Percentiles rank a stretch among this genome's conserved stretches.
Evolutionary conservation across 2,888 invertebrate genomes (phyloP).

Genomic region (Amblyjoppa proteus): DNA sequence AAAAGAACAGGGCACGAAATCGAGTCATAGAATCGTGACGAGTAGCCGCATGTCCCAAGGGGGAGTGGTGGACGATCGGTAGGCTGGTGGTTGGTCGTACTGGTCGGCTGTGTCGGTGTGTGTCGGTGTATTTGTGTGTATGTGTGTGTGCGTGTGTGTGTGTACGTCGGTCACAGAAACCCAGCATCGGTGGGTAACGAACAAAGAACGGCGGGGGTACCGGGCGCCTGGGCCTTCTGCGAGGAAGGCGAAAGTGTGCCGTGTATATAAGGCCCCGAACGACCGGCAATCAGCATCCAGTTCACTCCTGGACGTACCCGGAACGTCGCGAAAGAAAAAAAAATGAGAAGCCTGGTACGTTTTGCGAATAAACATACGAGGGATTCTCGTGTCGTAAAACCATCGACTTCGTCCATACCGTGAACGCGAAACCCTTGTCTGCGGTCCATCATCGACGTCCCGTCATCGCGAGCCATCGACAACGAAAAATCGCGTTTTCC

Average conservation of each 20-base stretch:
- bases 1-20: slow-evolving; percentile 73
- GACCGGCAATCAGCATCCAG: slow-evolving; percentile 86
- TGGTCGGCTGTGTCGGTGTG: slow-evolving; percentile 50
- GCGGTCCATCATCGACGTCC: neutral
- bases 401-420: neutral
- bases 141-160: slow-evolving; percentile 22
- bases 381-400: neutral
- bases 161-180: slow-evolving; percentile 60
- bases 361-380: slow-evolving; percentile 46
- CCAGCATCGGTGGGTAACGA: slow-evolving; percentile 71
- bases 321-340: slow-evolving; percentile 84
- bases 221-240: slow-evolving; percentile 78
- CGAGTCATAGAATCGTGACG: slow-evolving; percentile 78
- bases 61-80: slow-evolving; percentile 81
- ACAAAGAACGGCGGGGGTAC: slow-evolving; percentile 84
- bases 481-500: neutral
- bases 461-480: neutral
- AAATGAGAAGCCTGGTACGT: slow-evolving; percentile 85
- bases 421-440: slow-evolving; percentile 29
- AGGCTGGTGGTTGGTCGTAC: slow-evolving; percentile 62
- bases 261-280: slow-evolving; percentile 87
- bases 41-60: slow-evolving; percentile 79
- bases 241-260: slow-evolving; percentile 87
- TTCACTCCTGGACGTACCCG: slow-evolving; percentile 87
- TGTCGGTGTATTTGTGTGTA: slow-evolving; percentile 9